Evolutionary conservation across 2,113 vertebrate genomes (phyloP).

Genomic region (Pomatorhinus ruficollis): DNA sequence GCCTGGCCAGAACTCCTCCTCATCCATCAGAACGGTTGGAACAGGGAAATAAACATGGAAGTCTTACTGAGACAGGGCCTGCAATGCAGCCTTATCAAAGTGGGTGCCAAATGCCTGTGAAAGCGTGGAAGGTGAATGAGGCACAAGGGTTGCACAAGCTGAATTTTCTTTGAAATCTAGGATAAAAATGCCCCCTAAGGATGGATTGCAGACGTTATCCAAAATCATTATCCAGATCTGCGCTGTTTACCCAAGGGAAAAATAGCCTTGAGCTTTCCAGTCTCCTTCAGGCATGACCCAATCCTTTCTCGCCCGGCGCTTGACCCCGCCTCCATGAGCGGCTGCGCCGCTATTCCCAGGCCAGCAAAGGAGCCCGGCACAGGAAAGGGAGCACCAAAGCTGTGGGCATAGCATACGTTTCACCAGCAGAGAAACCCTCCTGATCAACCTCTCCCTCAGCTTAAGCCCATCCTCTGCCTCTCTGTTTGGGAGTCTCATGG

Average conservation of each 20-base stretch:
- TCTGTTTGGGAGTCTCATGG: neutral
- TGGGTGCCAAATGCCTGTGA: neutral
- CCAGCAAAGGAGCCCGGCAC: neutral
- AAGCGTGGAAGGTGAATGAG: neutral
- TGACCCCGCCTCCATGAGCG: rapidly evolving
- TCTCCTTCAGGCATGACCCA: neutral
- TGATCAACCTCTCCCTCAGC: neutral
- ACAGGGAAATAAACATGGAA: neutral
- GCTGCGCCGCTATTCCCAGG: rapidly evolving
- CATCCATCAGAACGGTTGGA: neutral
- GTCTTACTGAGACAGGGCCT: neutral
- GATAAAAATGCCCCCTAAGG: neutral
- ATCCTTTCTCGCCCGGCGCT: neutral
- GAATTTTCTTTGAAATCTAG: neutral
- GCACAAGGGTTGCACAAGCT: neutral
- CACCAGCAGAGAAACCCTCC: neutral
- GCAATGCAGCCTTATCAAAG: neutral
- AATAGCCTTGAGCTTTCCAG: neutral
- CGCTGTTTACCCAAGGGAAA: neutral
- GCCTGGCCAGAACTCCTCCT: neutral
- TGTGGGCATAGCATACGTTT: neutral
- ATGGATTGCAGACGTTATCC: neutral
- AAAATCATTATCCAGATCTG: neutral
- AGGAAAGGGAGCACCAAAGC: neutral
- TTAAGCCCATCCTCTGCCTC: neutral